phyloP scores from a whole-genome alignment of 1,140 invertebrate species.

The Diorhabda carinulata region DNA sequence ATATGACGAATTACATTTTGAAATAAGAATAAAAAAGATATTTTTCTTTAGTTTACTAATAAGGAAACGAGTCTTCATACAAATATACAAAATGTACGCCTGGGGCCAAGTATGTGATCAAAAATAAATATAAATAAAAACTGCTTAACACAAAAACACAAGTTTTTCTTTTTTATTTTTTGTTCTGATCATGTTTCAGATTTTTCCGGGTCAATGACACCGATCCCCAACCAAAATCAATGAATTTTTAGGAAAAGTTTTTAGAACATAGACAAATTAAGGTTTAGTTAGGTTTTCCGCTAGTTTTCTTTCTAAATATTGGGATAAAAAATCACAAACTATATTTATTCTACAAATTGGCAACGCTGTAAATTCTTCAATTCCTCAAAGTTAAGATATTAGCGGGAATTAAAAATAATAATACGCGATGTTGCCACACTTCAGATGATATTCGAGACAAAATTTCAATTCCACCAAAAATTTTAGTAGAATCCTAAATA shows the following conservation, averaged over 20 bases:
- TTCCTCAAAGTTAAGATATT: too few relatives aligned
- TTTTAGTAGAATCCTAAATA: too few relatives aligned
- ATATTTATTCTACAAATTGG: too few relatives aligned
- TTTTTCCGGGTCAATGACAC: constrained; percentile 47
- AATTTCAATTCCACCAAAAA: too few relatives aligned
- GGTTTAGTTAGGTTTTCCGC: constrained; percentile 42
- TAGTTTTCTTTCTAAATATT: constrained; percentile 15
- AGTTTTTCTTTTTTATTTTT: constrained; percentile 12
- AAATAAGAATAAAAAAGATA: too few relatives aligned
- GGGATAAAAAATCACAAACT: too few relatives aligned
- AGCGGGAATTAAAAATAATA: too few relatives aligned
- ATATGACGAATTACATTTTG: too few relatives aligned
- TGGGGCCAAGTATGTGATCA: constrained; percentile 31
- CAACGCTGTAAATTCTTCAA: too few relatives aligned
- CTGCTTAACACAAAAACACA: constrained; percentile 7
- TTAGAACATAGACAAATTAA: constrained; percentile 23
- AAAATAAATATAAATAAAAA: constrained; percentile 21
- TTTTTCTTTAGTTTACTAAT: too few relatives aligned
- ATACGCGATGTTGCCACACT: too few relatives aligned
- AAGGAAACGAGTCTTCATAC: neutral
- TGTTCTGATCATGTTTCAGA: constrained; percentile 40
- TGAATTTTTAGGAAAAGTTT: constrained; percentile 18
- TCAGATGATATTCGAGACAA: too few relatives aligned
- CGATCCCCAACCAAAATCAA: constrained; percentile 42
- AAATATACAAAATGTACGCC: constrained; percentile 14